Evolutionary conservation across 2,888 invertebrate species (phyloP).

Genomic region (Yponomeuta plumbellus): DNA sequence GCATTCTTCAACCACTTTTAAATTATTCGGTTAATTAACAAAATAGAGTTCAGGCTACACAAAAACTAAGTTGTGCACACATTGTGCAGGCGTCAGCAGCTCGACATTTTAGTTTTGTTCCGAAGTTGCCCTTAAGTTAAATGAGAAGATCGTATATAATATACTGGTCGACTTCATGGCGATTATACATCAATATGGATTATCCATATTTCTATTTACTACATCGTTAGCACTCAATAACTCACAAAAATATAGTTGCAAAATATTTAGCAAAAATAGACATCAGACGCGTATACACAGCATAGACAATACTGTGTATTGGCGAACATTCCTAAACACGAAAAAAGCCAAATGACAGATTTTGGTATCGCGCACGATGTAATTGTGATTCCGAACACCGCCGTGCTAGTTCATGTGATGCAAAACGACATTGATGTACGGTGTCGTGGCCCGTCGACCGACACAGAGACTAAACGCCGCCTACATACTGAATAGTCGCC

Average conservation of each 20-base stretch:
- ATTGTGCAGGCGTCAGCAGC: too few relatives aligned
- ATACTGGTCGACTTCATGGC: background rate
- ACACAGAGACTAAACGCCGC: background rate
- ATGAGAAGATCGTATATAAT: background rate
- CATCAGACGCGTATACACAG: background rate
- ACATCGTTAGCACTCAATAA: background rate
- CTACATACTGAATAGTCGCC: constrained; percentile 1
- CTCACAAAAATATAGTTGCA: background rate
- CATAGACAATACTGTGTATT: background rate
- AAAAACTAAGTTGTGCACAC: too few relatives aligned
- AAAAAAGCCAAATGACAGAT: background rate
- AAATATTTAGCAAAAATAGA: background rate
- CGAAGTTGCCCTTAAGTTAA: too few relatives aligned
- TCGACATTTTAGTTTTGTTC: too few relatives aligned
- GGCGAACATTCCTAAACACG: background rate
- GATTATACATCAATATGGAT: background rate
- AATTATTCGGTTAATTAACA: background rate
- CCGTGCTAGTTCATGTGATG: constrained; percentile 25
- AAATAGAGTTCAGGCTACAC: background rate
- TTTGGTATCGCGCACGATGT: constrained; percentile 18
- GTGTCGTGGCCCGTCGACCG: constrained; percentile 8
- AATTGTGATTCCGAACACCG: constrained; percentile 22
- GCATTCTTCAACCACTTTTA: background rate
- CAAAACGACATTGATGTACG: constrained; percentile 27
- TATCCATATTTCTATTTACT: background rate